phyloP scores from a whole-genome alignment of 2,888 invertebrate species.

The Drosophila mulleri region DNA sequence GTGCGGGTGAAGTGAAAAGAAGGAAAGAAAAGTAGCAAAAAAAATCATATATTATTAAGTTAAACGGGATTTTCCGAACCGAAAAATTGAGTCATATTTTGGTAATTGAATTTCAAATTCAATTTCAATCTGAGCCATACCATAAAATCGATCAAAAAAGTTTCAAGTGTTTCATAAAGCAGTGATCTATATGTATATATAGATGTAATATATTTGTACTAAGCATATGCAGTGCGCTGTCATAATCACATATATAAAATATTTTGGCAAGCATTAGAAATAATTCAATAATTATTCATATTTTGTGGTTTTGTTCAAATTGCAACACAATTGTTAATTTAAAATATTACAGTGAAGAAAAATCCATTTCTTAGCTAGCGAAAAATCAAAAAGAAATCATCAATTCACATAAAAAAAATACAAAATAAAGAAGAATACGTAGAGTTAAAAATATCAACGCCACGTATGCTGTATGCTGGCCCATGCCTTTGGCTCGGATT shows the following conservation, averaged over 20 bases:
- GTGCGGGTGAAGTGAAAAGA: slow-evolving; percentile 48
- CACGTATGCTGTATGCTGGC: slow-evolving; percentile 64
- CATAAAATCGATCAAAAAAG: not conserved
- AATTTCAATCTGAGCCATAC: not conserved
- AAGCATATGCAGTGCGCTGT: slow-evolving; percentile 37
- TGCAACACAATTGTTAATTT: slow-evolving; percentile 11
- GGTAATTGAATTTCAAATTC: not conserved
- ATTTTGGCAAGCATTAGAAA: slow-evolving; percentile 20
- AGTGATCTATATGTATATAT: slow-evolving; percentile 21
- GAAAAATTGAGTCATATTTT: slow-evolving; percentile 10
- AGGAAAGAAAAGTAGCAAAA: slow-evolving; percentile 1
- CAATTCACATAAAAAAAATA: slow-evolving; percentile 14
- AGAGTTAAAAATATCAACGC: slow-evolving; percentile 73
- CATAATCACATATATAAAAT: slow-evolving; percentile 36
- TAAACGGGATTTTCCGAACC: slow-evolving; percentile 19
- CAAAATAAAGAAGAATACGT: slow-evolving; percentile 31
- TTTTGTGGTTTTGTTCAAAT: slow-evolving; percentile 13
- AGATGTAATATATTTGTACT: slow-evolving; percentile 25
- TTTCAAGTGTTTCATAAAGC: slow-evolving; percentile 21
- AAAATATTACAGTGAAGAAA: slow-evolving; percentile 14
- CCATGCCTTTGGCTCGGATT: slow-evolving; percentile 57
- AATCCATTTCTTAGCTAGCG: slow-evolving; percentile 17
- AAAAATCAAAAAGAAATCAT: slow-evolving; percentile 11
- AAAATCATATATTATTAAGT: slow-evolving; percentile 13
- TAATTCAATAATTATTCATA: slow-evolving; percentile 8